phyloP scores from a whole-genome alignment of 2,797 vertebrate genomes.

The Crypturellus tataupa region DNA sequence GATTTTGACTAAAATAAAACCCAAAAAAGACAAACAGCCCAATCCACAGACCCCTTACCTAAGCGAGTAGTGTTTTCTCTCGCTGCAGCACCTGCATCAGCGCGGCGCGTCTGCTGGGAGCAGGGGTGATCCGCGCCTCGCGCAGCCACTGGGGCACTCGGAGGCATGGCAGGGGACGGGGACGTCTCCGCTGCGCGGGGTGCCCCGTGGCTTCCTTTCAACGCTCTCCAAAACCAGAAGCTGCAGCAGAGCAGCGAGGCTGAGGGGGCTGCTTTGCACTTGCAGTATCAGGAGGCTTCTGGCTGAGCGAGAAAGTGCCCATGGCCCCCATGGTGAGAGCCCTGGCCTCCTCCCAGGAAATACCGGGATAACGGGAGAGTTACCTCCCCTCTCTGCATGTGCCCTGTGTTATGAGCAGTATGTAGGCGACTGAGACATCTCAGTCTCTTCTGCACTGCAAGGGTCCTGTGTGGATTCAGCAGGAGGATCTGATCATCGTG shows the following conservation, averaged over 20 bases:
- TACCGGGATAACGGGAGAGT: not conserved
- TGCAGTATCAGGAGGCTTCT: not conserved
- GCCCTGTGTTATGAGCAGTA: not conserved
- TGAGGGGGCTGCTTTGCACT: not conserved
- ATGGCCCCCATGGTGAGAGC: not conserved
- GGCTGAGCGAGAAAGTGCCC: not conserved
- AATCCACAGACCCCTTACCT: not conserved
- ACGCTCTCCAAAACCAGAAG: not conserved
- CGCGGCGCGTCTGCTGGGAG: constrained; percentile 4
- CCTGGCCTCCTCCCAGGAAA: not conserved
- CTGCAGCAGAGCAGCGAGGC: not conserved
- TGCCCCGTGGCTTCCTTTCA: not conserved
- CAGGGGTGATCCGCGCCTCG: not conserved
- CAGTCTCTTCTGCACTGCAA: not conserved
- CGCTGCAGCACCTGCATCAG: not conserved
- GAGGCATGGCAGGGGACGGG: not conserved
- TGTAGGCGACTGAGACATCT: rapidly evolving
- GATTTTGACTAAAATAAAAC: constrained; percentile 63
- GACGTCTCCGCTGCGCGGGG: not conserved
- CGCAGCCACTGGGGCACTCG: not conserved
- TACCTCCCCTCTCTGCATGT: not conserved
- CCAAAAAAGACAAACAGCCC: constrained; percentile 11
- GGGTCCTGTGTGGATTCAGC: not conserved
- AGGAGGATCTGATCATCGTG: not conserved
- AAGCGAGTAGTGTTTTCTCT: not conserved